Evolutionary conservation across 2,888 invertebrate species (phyloP).

Genomic region (Xiphydria camelus): DNA sequence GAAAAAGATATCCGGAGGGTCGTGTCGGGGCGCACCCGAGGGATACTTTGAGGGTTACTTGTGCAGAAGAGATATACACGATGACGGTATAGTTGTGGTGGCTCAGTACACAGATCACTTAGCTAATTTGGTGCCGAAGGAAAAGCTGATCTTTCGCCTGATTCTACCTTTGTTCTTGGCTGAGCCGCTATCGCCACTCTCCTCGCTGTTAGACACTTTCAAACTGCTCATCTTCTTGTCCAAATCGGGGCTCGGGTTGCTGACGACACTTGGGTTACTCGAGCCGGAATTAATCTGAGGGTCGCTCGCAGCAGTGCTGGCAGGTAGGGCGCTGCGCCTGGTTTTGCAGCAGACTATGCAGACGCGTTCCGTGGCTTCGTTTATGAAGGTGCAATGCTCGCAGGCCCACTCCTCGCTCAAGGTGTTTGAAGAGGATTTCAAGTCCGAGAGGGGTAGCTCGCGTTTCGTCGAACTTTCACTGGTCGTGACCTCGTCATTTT

Average conservation of each 20-base stretch:
- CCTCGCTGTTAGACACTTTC: constrained; percentile 32
- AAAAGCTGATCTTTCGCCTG: constrained; percentile 74
- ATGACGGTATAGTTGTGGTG: no score
- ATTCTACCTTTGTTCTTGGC: constrained; percentile 70
- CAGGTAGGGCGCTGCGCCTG: constrained; percentile 46
- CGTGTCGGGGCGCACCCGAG: no score
- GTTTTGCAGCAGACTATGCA: constrained; percentile 89
- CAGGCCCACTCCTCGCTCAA: constrained; percentile 73
- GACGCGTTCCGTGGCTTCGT: constrained; percentile 76
- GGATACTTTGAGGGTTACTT: no score
- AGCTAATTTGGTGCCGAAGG: constrained; percentile 70
- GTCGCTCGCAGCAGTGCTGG: constrained; percentile 14
- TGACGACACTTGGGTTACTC: constrained; percentile 31
- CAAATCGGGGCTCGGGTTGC: constrained; percentile 32
- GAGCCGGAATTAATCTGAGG: background rate
- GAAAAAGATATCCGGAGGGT: no score
- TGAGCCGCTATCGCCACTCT: constrained; percentile 51
- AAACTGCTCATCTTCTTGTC: constrained; percentile 26
- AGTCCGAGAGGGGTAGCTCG: background rate
- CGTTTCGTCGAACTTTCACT: background rate
- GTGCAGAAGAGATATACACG: no score
- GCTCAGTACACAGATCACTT: no score
- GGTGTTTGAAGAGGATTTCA: constrained; percentile 4
- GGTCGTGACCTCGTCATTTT: background rate
- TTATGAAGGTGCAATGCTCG: constrained; percentile 88